These are phyloP conservation scores for Propithecus deckenii DNA, from an alignment of 2,797 vertebrate species.

Conservation along the genomic window DNA sequence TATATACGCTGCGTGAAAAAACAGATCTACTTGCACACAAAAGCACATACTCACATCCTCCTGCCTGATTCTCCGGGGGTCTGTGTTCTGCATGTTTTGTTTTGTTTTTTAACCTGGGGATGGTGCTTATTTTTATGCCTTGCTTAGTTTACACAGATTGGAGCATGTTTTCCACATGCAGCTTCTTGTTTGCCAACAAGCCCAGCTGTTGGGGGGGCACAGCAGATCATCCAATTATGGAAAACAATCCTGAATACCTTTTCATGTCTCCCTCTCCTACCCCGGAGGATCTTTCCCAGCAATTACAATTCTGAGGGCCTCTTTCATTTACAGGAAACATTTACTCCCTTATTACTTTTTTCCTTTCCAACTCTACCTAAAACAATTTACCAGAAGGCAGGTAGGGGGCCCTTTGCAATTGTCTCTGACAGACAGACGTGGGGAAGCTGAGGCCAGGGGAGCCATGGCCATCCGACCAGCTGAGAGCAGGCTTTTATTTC, in stretches of 20 bases:
- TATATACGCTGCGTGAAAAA: background rate
- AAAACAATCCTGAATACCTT: constrained; percentile 58
- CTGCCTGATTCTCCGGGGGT: constrained; percentile 2
- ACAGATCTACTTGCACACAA: background rate
- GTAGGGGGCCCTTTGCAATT: background rate
- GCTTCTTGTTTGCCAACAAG: constrained; percentile 74
- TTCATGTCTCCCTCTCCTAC: constrained; percentile 44
- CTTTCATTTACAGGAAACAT: constrained; percentile 61
- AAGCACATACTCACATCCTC: background rate
- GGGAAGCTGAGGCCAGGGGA: background rate
- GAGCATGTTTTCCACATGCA: constrained; percentile 64
- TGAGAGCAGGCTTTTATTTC: constrained; percentile 52
- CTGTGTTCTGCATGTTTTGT: constrained; percentile 22
- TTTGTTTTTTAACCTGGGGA: constrained; percentile 56
- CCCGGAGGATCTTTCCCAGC: constrained; percentile 53
- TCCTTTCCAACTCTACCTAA: constrained; percentile 23
- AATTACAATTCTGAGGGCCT: constrained; percentile 38
- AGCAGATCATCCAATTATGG: constrained; percentile 69
- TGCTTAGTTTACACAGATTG: constrained; percentile 64
- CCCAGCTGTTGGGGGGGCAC: constrained; percentile 70
- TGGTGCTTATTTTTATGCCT: constrained; percentile 51
- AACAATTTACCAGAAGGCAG: constrained; percentile 2
- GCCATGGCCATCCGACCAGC: background rate
- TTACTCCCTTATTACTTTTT: background rate
- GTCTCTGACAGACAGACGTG: background rate